A percentile compares a stretch with the other conserved stretches of the same genome.
Conservation (phyloP, 2,888 invertebrate species). For the Criorhina ranunculi region DNA sequence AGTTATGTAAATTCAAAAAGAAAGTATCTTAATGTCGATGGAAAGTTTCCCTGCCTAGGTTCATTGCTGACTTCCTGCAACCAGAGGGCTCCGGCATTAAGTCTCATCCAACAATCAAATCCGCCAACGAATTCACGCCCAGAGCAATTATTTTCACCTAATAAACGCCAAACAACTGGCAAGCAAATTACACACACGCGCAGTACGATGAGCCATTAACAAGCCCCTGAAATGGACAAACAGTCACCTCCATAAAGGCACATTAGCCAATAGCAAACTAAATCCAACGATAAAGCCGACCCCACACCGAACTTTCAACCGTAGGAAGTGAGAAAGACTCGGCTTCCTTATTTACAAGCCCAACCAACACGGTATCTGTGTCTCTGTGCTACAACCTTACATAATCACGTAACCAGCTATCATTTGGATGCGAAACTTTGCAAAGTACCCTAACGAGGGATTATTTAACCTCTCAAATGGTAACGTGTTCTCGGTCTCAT, state of each 20-base stretch:
- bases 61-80: not conserved
- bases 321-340: slow-evolving; percentile 34
- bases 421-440: too few species aligned
- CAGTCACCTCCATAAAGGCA: not conserved
- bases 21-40: slow-evolving; percentile 3
- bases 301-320: slow-evolving; percentile 10
- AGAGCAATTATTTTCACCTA: slow-evolving; percentile 12
- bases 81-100: slow-evolving; percentile 9
- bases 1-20: not conserved
- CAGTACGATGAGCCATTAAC: slow-evolving; percentile 10
- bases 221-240: not conserved
- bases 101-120: slow-evolving; percentile 1
- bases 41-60: not conserved
- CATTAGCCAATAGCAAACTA: not conserved
- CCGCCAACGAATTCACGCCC: not conserved
- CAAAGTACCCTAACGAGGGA: slow-evolving; percentile 36
- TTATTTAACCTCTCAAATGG: slow-evolving; percentile 45
- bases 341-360: slow-evolving; percentile 48
- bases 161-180: not conserved
- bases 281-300: slow-evolving; percentile 7
- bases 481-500: slow-evolving; percentile 54
- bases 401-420: slow-evolving; percentile 39
- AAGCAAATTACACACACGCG: not conserved
- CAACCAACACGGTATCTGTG: slow-evolving; percentile 41
- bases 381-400: slow-evolving; percentile 41